Evolutionary conservation across 2,888 invertebrate genomes (phyloP), one percentile per base, ranked within the genome.

Genomic region (Dione juno): DNA sequence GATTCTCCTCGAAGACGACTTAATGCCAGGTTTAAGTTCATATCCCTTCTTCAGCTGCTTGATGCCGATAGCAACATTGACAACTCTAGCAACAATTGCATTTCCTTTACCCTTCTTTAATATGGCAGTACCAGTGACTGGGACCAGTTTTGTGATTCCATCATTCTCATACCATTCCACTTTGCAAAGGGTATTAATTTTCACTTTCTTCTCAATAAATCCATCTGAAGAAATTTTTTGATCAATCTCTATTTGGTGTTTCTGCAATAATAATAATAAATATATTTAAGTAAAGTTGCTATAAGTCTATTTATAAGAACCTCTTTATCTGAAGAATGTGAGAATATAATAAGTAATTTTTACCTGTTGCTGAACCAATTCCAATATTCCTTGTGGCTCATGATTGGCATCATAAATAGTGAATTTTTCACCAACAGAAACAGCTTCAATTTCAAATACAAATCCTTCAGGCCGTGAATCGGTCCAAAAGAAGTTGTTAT

Each of bases 401-500:
- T 94, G 94, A 79, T 95, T 95, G 40, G 94, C 94, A 82, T 96
- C 95, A 78, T 94, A 95, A 69, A 96, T 94, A n/a, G 95, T 95
- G 80, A 96, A 96, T 82, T 95, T 95, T 78, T 96, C 95, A 19
- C 96, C 96, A 68, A 94, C 88, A 14, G 95, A 94, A 8, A 96
- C 93, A 0, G 95, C 94, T 81, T 95, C 95, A 72, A 95, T 88
- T 82, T 95, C 95, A 85, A 97, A 96, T 43, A 95, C 95, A 83
- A 95, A 96, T 64, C 97, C 97, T 84, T 95, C 95, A 1, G 95
- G 95, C 74, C 94, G 90, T 45, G 96, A 96, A 88, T 97, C 97
- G 35, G 96, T 95, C 96, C 96, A 97, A 90, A 97, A 96, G 85
- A 95, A 96, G 82, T 96, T 95, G 63, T 94, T 92, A 83, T 96